These are phyloP conservation scores for Drosophila repleta DNA, from an alignment of 1,140 invertebrate genomes.

Conservation along the genomic window DNA sequence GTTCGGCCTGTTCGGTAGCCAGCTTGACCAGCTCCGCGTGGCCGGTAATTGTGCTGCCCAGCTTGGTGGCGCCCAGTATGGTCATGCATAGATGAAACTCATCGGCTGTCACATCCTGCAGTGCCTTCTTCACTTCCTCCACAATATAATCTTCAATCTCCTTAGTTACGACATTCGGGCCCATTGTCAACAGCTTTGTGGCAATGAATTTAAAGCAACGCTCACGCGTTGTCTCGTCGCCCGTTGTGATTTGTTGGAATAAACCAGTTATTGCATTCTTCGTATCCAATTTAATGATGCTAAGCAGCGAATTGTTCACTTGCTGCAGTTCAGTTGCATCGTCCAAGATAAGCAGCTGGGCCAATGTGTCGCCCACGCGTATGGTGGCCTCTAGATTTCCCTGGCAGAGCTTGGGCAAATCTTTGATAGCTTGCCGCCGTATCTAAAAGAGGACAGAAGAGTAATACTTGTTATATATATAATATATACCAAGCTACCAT, in stretches of 20 bases:
- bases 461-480: neutral
- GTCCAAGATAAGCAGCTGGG: slow-evolving; percentile 94
- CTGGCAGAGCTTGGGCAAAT: slow-evolving; percentile 94
- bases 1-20: slow-evolving; percentile 92
- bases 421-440: slow-evolving; percentile 97
- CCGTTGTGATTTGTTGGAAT: slow-evolving; percentile 93
- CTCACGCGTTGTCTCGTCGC: slow-evolving; percentile 91
- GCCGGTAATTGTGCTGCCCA: slow-evolving; percentile 91
- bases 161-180: slow-evolving; percentile 91
- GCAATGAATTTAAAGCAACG: slow-evolving; percentile 95
- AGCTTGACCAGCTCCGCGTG: slow-evolving; percentile 94
- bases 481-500: neutral
- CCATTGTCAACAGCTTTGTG: slow-evolving; percentile 92
- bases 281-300: slow-evolving; percentile 86
- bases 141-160: slow-evolving; percentile 95
- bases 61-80: slow-evolving; percentile 91
- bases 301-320: slow-evolving; percentile 89
- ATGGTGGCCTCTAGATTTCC: slow-evolving; percentile 92
- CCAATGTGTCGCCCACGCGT: slow-evolving; percentile 95
- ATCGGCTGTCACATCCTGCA: slow-evolving; percentile 94
- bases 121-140: slow-evolving; percentile 93
- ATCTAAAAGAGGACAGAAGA: slow-evolving; percentile 87
- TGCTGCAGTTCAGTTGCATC: slow-evolving; percentile 91
- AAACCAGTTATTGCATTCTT: slow-evolving; percentile 91
- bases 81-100: slow-evolving; percentile 96